Evolutionary conservation across 2,888 invertebrate species (phyloP), one percentile per base, ranked within the genome.

Genomic region (Phoenoteleia sp.): DNA sequence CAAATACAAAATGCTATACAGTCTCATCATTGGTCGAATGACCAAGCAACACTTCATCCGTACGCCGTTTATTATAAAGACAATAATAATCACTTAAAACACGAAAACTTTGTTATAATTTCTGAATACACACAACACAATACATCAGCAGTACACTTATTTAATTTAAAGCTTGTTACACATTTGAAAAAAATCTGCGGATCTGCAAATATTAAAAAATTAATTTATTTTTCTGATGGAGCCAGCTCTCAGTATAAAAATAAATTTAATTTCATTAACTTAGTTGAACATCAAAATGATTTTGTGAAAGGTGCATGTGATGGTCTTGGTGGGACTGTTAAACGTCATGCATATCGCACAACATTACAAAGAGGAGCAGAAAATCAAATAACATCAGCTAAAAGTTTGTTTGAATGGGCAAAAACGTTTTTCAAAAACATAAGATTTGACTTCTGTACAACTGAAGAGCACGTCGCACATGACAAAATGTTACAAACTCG

Each of bases 261-360:
- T 62, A 62, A 62, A 62, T 42, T 15, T 9, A 69, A 79, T 62
- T 79, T 69, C 25, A 67, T 74, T 3, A 72, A 81, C 60, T 49
- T 81, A n/a, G 3, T 27, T 42, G 15, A 62, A 15, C 45, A 62
- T 25, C 7, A 62, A 62, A 42, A 15, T 11, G 62, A 62, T 15
- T 62, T n/a, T 45, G 45, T n/a, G n/a, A n/a, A n/a, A n/a, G n/a
- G n/a, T n/a, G 45, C 25, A 23, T 62, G 42, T 42, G 23, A 62
- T 23, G 60, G 60, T 21, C 39, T 42, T 42, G 39, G 25, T n/a
- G 60, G 60, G 15, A 62, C 42, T 23, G 42, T 42, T 6, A 42
- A 62, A 23, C 58, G 60, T 9, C 39, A 39, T 21, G 60, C n/a
- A n/a, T n/a, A n/a, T n/a, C n/a, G n/a, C n/a, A n/a, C n/a, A n/a